Conservation (phyloP, 2,113 vertebrate genomes). For the Xerus inauris region DNA sequence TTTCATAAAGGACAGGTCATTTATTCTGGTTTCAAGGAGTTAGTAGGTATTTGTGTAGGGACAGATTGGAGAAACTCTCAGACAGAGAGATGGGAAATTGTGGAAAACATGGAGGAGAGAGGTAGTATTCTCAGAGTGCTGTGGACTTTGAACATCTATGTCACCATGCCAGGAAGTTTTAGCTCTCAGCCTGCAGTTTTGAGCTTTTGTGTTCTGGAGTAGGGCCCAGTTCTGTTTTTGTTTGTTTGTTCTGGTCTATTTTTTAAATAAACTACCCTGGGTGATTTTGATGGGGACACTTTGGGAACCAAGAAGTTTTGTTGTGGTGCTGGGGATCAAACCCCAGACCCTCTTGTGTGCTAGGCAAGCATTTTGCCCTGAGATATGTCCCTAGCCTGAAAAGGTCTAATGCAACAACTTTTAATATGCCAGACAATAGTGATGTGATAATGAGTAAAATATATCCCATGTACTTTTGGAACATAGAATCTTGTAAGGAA, state of each 20-base stretch:
- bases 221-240: neutral
- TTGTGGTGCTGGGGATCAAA: neutral
- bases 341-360: too few relatives aligned
- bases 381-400: neutral
- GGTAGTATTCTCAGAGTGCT: neutral
- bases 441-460: neutral
- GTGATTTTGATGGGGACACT: slow-evolving; percentile 15
- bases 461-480: neutral
- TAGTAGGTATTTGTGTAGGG: neutral
- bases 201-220: neutral
- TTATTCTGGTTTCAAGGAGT: neutral
- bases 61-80: neutral
- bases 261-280: neutral
- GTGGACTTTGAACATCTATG: neutral
- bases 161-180: neutral
- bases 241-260: neutral
- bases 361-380: too few relatives aligned
- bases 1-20: neutral
- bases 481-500: neutral
- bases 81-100: neutral
- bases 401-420: neutral
- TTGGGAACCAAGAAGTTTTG: too few relatives aligned
- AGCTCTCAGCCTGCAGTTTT: slow-evolving; percentile 19
- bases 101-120: neutral
- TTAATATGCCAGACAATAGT: neutral